These are phyloP conservation scores for Anarhynchus alexandrinus DNA, from an alignment of 2,113 vertebrate species.

Conservation along the genomic window DNA sequence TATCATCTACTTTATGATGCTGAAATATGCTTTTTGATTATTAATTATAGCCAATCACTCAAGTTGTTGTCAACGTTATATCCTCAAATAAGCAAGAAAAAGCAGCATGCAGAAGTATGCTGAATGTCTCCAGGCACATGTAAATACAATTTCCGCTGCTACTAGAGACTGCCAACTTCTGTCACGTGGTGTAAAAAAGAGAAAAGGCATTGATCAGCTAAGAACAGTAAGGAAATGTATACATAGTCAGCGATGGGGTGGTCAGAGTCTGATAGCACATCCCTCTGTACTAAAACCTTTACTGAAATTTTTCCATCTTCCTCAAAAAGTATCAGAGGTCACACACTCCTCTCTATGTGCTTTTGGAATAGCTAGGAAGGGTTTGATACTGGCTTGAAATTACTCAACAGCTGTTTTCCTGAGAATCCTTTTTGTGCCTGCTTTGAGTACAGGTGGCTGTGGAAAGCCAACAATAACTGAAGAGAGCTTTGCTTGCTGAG, in stretches of 20 bases:
- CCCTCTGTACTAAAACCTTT: background rate
- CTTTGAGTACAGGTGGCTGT: background rate
- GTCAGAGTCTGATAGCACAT: background rate
- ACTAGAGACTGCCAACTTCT: background rate
- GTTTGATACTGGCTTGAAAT: background rate
- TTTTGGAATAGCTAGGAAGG: background rate
- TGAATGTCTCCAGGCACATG: background rate
- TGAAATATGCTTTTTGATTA: background rate
- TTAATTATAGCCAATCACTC: background rate
- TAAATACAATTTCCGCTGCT: background rate
- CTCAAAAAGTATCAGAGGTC: background rate
- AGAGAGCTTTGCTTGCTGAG: background rate
- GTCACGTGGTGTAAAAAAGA: background rate
- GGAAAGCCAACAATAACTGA: background rate
- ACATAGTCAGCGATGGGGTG: background rate
- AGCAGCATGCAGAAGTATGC: background rate
- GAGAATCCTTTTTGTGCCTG: background rate
- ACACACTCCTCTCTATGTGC: background rate
- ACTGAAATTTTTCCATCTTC: background rate
- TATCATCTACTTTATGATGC: background rate
- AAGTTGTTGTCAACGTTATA: background rate
- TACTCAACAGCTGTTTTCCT: background rate
- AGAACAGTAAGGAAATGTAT: background rate
- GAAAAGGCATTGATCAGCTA: background rate
- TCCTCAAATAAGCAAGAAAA: background rate